Conservation (phyloP, 1,140 invertebrate genomes). For the Trigoniulus corallinus region DNA sequence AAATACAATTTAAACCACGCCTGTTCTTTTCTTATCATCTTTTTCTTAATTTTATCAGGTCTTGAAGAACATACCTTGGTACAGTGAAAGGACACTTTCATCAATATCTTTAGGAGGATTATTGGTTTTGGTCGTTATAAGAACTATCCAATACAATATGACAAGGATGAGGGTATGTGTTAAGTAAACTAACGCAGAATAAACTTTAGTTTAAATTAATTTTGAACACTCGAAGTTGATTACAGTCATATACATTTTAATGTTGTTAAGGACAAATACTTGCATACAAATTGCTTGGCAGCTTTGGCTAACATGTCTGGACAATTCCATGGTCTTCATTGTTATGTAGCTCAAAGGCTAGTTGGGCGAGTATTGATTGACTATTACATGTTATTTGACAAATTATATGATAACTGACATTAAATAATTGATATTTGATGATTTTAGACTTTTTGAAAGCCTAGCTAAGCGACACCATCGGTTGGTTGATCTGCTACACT, state of each 20-base stretch:
- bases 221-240: too few species aligned
- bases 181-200: background rate
- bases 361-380: slow-evolving; percentile 30
- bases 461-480: slow-evolving; percentile 59
- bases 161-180: slow-evolving; percentile 63
- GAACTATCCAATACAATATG: slow-evolving; percentile 97
- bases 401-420: slow-evolving; percentile 3
- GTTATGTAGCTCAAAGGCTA: slow-evolving; percentile 87
- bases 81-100: slow-evolving; percentile 69
- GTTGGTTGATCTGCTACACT: slow-evolving; percentile 22
- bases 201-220: slow-evolving; percentile 3
- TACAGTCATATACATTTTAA: too few species aligned
- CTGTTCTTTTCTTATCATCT: slow-evolving; percentile 7
- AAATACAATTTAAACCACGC: slow-evolving; percentile 4
- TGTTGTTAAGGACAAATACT: slow-evolving; percentile 62
- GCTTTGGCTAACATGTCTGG: slow-evolving; percentile 96
- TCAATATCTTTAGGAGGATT: slow-evolving; percentile 93
- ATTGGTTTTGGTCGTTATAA: slow-evolving; percentile 79
- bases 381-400: background rate
- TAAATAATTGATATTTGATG: too few species aligned
- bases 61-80: slow-evolving; percentile 77
- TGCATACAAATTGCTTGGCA: slow-evolving; percentile 92
- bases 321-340: slow-evolving; percentile 83
- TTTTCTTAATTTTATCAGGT: slow-evolving; percentile 36
- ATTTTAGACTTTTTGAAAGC: slow-evolving; percentile 61